Percentiles rank a stretch among this genome's conserved stretches.
Evolutionary conservation across 2,113 vertebrate species (phyloP).

Genomic region (Grammomys surdaster): DNA sequence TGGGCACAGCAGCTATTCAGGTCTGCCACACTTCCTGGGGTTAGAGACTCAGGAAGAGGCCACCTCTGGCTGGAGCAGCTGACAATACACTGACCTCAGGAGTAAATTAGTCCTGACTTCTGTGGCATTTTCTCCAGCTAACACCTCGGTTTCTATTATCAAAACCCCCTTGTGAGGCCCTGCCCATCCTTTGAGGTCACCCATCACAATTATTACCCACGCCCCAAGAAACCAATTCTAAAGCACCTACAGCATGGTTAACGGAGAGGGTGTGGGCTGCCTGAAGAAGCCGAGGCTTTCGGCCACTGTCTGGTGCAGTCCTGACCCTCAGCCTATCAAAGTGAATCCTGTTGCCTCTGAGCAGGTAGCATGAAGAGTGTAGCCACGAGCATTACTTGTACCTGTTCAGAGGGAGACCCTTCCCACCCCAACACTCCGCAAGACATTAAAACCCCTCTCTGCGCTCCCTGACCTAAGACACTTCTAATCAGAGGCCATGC

Average conservation of each 20-base stretch:
- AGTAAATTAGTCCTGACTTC: neutral
- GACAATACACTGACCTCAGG: neutral
- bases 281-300: rapidly evolving
- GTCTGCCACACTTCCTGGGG: neutral
- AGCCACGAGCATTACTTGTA: rapidly evolving
- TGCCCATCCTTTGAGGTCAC: neutral
- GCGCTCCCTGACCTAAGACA: neutral
- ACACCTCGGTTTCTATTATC: neutral
- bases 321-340: neutral
- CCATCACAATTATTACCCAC: neutral
- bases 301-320: neutral
- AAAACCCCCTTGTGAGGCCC: neutral
- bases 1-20: neutral
- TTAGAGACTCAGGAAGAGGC: neutral
- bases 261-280: rapidly evolving
- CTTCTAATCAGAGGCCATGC: neutral
- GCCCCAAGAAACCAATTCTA: neutral
- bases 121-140: neutral
- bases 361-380: rapidly evolving
- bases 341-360: neutral
- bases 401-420: neutral
- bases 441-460: neutral
- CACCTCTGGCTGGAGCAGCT: rapidly evolving
- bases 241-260: rapidly evolving
- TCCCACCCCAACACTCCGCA: neutral